Conservation (phyloP, 2,113 vertebrate species). For the Neolamprologus devosi region DNA sequence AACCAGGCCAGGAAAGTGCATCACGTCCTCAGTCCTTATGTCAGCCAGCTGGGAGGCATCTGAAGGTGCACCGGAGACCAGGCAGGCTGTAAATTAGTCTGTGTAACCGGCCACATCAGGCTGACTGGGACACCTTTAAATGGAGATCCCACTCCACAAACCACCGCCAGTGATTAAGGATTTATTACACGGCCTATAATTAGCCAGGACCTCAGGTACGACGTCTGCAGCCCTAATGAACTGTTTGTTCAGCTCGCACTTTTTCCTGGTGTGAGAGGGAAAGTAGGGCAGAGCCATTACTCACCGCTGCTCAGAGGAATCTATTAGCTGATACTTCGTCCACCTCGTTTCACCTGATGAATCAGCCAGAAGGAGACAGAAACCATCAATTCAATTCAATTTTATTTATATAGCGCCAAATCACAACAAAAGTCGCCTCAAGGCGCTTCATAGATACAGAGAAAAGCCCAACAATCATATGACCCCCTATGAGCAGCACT, state of each 20-base stretch:
- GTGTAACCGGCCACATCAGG: neutral
- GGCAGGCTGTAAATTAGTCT: slow-evolving; percentile 5
- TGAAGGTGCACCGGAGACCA: neutral
- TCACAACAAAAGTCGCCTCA: too few relatives aligned
- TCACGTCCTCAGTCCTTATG: neutral
- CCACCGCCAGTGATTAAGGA: neutral
- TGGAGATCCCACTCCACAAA: neutral
- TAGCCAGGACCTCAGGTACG: neutral
- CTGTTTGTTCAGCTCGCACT: neutral
- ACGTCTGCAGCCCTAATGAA: neutral
- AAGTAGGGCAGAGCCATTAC: neutral
- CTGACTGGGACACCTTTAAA: neutral
- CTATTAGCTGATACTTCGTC: too few relatives aligned
- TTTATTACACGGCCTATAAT: neutral
- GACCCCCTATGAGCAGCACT: too few relatives aligned
- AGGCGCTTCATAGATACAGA: too few relatives aligned
- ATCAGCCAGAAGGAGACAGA: neutral
- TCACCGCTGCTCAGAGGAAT: neutral
- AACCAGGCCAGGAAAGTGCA: slow-evolving; percentile 1
- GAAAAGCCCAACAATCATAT: too few relatives aligned
- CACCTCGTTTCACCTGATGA: neutral
- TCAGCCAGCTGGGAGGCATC: neutral
- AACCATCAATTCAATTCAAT: neutral
- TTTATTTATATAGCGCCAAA: too few relatives aligned
- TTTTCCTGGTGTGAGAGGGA: neutral